These are phyloP conservation scores for Margaritifera margaritifera DNA, from an alignment of 2,888 invertebrate species.

Conservation along the genomic window DNA sequence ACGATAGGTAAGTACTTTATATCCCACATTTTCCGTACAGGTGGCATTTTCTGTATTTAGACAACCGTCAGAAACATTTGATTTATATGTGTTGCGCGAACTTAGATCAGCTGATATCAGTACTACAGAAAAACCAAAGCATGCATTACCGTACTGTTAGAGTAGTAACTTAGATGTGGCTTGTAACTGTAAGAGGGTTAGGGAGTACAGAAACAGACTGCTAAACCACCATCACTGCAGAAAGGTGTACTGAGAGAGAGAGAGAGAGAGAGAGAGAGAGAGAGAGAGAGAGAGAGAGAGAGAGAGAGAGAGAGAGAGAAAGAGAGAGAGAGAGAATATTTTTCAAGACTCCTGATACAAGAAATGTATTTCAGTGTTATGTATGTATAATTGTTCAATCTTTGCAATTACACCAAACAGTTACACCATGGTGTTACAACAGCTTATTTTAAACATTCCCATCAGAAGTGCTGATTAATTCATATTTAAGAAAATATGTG, in stretches of 20 bases:
- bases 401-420: too few relatives aligned
- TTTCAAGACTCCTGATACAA: too few relatives aligned
- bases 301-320: conserved; percentile 16
- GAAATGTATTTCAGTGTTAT: background rate
- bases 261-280: too few relatives aligned
- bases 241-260: too few relatives aligned
- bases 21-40: background rate
- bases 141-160: background rate
- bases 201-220: too few relatives aligned
- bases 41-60: background rate
- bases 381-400: too few relatives aligned
- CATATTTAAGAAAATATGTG: too few relatives aligned
- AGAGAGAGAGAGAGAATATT: conserved; percentile 13
- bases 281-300: conserved; percentile 17
- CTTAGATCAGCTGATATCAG: too few relatives aligned
- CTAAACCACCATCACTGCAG: too few relatives aligned
- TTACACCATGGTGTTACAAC: too few relatives aligned
- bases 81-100: background rate
- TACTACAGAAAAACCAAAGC: background rate
- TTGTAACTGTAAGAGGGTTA: background rate
- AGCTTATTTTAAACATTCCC: too few relatives aligned
- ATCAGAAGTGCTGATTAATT: too few relatives aligned
- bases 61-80: background rate
- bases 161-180: background rate
- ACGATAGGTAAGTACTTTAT: conserved; percentile 39